phyloP scores from a whole-genome alignment of 2,113 vertebrate species.

The rabbit (Oryctolagus cuniculus) region mOryCun1.1 NC_091432.1:62402001-62402500 shows the following conservation, averaged over 20 bases:
- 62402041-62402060: background rate
- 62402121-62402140: constrained; percentile 25
- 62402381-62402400: too few relatives aligned
- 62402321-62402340: background rate
- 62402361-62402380: too few relatives aligned
- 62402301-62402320: constrained; percentile 11
- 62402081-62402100: constrained; percentile 1
- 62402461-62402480: too few relatives aligned
- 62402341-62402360: too few relatives aligned
- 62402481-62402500: too few relatives aligned
- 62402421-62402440: too few relatives aligned
- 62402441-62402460: too few relatives aligned
- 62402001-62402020: background rate
- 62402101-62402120: background rate
- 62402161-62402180: constrained; percentile 37
- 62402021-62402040: background rate
- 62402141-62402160: constrained; percentile 16
- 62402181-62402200: background rate
- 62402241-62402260: background rate
- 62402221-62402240: background rate
- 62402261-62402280: background rate
- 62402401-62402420: too few relatives aligned
- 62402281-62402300: background rate
- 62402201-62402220: background rate
- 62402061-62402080: background rate